phyloP scores from a whole-genome alignment of 2,797 vertebrate genomes.

The Pempheris klunzingeri region DNA sequence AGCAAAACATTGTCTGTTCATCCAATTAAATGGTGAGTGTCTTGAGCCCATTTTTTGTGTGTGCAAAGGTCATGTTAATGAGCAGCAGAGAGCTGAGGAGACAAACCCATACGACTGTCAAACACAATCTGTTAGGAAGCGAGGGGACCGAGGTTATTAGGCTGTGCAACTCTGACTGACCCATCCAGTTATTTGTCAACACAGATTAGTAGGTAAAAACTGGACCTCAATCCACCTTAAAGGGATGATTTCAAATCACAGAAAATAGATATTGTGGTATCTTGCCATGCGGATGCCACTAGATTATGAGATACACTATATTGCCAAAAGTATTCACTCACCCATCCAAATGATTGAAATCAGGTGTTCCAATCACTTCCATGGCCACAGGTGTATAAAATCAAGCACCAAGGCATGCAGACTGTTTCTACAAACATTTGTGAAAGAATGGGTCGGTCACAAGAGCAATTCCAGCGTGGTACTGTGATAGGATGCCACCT shows the following conservation, averaged over 20 bases:
- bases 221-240: not conserved
- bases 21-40: slow-evolving; percentile 36
- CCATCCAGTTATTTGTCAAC: slow-evolving; percentile 4
- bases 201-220: slow-evolving; percentile 19
- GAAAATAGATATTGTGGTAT: not conserved
- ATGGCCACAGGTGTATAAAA: too few species aligned
- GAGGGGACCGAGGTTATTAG: slow-evolving; percentile 4
- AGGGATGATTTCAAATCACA: not conserved
- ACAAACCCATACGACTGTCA: slow-evolving; percentile 26
- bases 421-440: too few species aligned
- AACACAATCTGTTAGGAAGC: slow-evolving; percentile 29
- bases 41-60: slow-evolving; percentile 7
- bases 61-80: slow-evolving; percentile 66
- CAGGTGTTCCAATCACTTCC: too few species aligned
- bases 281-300: not conserved
- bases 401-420: too few species aligned
- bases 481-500: too few species aligned
- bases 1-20: slow-evolving; percentile 31
- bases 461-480: too few species aligned
- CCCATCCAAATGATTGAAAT: too few species aligned
- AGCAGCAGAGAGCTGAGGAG: slow-evolving; percentile 35
- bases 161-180: slow-evolving; percentile 14
- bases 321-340: too few species aligned
- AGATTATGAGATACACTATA: not conserved
- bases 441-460: too few species aligned